Evolutionary conservation across 2,888 invertebrate genomes (phyloP), one percentile per base, ranked within the genome.

Genomic region (Erannis defoliaria): DNA sequence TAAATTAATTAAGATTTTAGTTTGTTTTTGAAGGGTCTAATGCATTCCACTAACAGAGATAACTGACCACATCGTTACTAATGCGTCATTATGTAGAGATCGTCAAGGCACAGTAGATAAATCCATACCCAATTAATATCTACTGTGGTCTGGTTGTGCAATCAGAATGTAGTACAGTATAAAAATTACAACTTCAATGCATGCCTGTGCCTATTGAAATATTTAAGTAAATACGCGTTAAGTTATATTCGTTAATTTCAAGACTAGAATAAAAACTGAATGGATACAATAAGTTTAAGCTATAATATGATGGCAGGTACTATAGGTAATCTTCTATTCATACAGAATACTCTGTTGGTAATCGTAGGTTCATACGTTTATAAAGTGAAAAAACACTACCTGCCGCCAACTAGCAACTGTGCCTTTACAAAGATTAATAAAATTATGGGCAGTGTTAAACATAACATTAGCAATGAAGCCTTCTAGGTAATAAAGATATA

Each of bases 261-360:
- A 83, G 89, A 89, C 88, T 89, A 88, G 88, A 88, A 77, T 77
- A 76, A 74, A 75, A 77, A 72, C 68, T 71, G 70, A 73, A 77
- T 69, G 70, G 70, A 75, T 77, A 76, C 68, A 65, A 46, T 70
- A 65, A 68, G 26, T 26, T 8, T 48, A 50, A 54, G 29, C 49
- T 58, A 57, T 9, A 57, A 62, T 56, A 64, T 26, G 56, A 61
- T 43, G 64, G 63, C 67, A 68, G 70, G 62, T 64, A 64, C 57
- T 55, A 37, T 33, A 26, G 35, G 8, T 55, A n/a, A 16, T 55
- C n/a, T 42, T 38, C 40, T 48, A 57, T 53, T 43, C 26, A 51
- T 48, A 61, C 61, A 55, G 48, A 53, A 56, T 51, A 60, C 48
- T 60, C 29, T 35, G 55, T 26, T 51, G 51, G 43, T 43, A 37